Conservation (phyloP, 2,888 invertebrate genomes). For the Resseliella maxima region DNA sequence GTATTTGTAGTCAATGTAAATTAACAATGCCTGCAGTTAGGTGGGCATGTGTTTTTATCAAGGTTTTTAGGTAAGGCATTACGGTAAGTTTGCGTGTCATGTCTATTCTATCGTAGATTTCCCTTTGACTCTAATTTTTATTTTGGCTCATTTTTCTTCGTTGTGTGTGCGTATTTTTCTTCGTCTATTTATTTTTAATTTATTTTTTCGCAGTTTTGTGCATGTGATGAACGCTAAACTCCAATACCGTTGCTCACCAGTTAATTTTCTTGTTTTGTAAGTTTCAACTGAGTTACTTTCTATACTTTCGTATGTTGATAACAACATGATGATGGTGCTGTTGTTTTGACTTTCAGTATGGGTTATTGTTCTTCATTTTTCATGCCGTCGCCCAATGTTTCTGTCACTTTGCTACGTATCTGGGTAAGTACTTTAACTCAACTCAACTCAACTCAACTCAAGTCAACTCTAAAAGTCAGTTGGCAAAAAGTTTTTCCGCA, state of each 20-base stretch:
- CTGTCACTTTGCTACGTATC: slow-evolving; percentile 42
- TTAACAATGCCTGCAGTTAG: slow-evolving; percentile 27
- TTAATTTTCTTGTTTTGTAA: not conserved
- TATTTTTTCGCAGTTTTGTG: slow-evolving; percentile 34
- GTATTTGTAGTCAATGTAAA: slow-evolving; percentile 30
- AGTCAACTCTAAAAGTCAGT: slow-evolving; percentile 50
- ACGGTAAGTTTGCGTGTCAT: slow-evolving; percentile 51
- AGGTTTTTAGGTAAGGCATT: slow-evolving; percentile 13
- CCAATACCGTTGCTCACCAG: not conserved
- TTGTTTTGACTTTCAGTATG: slow-evolving; percentile 12
- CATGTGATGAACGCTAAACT: not conserved
- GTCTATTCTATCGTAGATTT: not conserved
- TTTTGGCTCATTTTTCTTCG: not conserved
- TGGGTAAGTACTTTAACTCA: slow-evolving; percentile 47
- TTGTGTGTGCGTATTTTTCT: not conserved
- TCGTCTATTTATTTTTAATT: slow-evolving; percentile 14
- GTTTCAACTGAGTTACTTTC: slow-evolving; percentile 16
- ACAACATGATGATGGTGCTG: not conserved
- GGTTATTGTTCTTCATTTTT: slow-evolving; percentile 53
- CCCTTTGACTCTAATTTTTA: not conserved
- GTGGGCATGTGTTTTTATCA: not conserved
- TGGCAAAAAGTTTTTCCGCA: slow-evolving; percentile 43
- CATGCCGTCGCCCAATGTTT: slow-evolving; percentile 47
- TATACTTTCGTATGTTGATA: not conserved
- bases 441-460: slow-evolving; percentile 17